These are phyloP conservation scores for Sacculina carcini DNA, from an alignment of 2,888 invertebrate genomes.

Conservation along the genomic window DNA sequence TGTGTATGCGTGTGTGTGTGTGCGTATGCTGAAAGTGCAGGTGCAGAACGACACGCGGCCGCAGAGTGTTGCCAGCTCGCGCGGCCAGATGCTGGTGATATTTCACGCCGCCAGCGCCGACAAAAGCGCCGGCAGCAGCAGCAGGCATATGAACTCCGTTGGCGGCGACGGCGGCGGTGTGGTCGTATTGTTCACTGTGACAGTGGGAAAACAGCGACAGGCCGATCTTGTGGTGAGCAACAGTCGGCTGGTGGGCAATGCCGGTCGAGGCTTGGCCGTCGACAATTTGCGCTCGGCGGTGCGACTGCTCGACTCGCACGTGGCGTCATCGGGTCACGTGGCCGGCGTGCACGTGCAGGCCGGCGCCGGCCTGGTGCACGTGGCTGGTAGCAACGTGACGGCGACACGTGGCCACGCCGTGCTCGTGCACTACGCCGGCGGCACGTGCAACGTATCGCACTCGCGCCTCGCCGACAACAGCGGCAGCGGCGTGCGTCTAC, in stretches of 20 bases:
- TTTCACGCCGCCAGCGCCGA: too few species aligned
- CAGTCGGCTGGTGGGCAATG: constrained; percentile 60
- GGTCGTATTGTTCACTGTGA: too few species aligned
- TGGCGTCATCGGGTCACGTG: constrained; percentile 63
- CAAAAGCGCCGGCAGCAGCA: too few species aligned
- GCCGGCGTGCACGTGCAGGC: constrained; percentile 67
- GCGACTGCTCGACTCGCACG: constrained; percentile 52
- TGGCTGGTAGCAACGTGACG: constrained; percentile 65
- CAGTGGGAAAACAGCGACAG: too few species aligned
- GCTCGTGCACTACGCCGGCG: constrained; percentile 84
- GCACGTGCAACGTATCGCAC: constrained; percentile 66
- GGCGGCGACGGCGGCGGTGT: too few species aligned
- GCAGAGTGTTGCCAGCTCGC: constrained; percentile 57
- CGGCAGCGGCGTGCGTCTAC: constrained; percentile 62
- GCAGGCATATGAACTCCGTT: too few species aligned
- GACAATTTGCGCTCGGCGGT: constrained; percentile 70
- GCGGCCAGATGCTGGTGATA: constrained; percentile 48
- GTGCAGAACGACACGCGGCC: constrained; percentile 64
- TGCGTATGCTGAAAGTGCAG: too few species aligned
- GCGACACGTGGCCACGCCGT: constrained; percentile 82
- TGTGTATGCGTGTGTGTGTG: too few species aligned
- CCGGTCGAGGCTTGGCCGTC: constrained; percentile 77
- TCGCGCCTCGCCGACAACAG: constrained; percentile 61
- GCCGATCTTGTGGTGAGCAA: constrained; percentile 62
- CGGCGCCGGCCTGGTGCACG: constrained; percentile 79